Base-by-base conservation (phyloP, 2,797 vertebrate species). In the Alca torda region DNA sequence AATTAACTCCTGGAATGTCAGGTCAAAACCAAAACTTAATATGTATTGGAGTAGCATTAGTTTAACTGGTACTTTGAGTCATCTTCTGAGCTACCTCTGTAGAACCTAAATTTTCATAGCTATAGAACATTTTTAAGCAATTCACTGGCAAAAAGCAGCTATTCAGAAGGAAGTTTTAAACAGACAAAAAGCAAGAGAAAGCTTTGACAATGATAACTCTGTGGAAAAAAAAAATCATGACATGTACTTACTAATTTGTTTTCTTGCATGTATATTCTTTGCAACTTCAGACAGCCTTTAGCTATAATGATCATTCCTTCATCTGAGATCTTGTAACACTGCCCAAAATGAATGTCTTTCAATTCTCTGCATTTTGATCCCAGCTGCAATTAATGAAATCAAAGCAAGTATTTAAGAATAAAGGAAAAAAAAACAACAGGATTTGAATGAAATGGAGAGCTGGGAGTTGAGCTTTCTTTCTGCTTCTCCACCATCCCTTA, bases 201-300 rank as follows among this genome's bases (percentile, higher is more conserved):
- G 60, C 89, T 94, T 76, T 94, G 80, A 81, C 39, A 78, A 67
- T 63, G 24, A 91, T 91, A 94, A 91, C 5, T 1, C 26, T 59
- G 19, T 57, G 37, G 20, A 7, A 67, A 65, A 64, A 56, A 57
- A 24, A 31, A 56, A 51, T 41, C 45, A 84, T 4, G 1, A 16
- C 26, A n/a, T 63, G 74, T 97, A 99, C 99, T 98, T 98, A 99
- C 99, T 98, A 99, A 98, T 98, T 99, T 99, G 98, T 99, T 99
- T 97, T 99, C 99, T 97, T 99, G 99, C 99, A 99, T 98, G 98
- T 99, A 99, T 98, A 99, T 99, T 97, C 98, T 99, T 97, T 99
- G 99, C 75, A 99, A 98, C 97, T 99, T 99, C 84, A 98, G 98
- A 96, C 99, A 99, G 87, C 99, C 99, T 98, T 98, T 98, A 30